Conservation (phyloP, 2,113 vertebrate genomes). For the Salminus brasiliensis region DNA sequence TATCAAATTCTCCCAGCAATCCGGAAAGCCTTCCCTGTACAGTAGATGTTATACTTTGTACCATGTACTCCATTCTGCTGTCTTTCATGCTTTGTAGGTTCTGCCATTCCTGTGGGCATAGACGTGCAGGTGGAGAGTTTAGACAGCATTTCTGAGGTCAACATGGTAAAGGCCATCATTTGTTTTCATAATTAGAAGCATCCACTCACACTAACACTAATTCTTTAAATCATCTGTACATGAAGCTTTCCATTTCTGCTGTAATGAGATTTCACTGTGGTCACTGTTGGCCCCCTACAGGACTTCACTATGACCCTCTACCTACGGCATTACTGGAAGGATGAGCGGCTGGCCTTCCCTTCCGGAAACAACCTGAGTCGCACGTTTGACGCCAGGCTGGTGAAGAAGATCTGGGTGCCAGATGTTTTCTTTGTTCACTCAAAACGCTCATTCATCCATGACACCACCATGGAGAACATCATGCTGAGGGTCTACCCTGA, state of each 20-base stretch:
- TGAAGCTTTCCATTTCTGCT: too few relatives aligned
- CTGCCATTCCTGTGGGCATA: slow-evolving; percentile 86
- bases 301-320: slow-evolving; percentile 96
- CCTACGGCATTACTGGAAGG: slow-evolving; percentile 95
- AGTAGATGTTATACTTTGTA: background rate
- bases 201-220: background rate
- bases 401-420: slow-evolving; percentile 93
- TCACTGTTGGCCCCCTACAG: slow-evolving; percentile 63
- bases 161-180: slow-evolving; percentile 83
- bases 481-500: slow-evolving; percentile 88
- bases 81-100: slow-evolving; percentile 70
- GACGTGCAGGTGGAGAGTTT: slow-evolving; percentile 93
- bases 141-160: slow-evolving; percentile 93
- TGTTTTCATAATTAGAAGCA: background rate
- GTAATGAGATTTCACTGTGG: too few relatives aligned
- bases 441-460: slow-evolving; percentile 92
- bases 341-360: slow-evolving; percentile 88
- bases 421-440: slow-evolving; percentile 94
- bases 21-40: too few relatives aligned
- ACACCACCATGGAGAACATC: slow-evolving; percentile 89
- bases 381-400: slow-evolving; percentile 89
- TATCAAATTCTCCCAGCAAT: too few relatives aligned
- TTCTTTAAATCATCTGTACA: too few relatives aligned
- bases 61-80: background rate
- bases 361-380: slow-evolving; percentile 88